Evolutionary conservation across 2,113 vertebrate genomes (phyloP).

Genomic region (Lagopus muta): DNA sequence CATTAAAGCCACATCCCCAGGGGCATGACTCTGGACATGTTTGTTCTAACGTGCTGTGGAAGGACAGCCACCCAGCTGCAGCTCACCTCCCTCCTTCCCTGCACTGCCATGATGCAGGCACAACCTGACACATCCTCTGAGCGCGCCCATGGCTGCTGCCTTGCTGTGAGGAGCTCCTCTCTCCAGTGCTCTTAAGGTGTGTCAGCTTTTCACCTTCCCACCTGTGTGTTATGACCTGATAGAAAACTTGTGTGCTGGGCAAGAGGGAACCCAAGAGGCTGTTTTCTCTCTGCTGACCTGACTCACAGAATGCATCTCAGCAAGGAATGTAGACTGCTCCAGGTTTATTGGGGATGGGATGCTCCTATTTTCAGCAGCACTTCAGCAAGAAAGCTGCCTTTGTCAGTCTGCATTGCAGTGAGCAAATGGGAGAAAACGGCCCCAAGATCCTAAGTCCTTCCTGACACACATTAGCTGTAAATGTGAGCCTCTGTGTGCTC

Average conservation of each 20-base stretch:
- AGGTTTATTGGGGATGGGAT: conserved; percentile 43
- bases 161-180: not conserved
- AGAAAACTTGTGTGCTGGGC: not conserved
- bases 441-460: not conserved
- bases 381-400: conserved; percentile 14
- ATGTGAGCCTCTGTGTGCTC: not conserved
- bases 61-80: not conserved
- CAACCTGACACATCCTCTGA: accelerated
- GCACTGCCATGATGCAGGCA: not conserved
- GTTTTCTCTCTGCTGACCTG: not conserved
- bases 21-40: accelerated
- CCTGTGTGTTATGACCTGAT: not conserved
- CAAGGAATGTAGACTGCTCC: conserved; percentile 1
- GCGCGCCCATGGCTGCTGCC: not conserved
- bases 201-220: not conserved
- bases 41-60: accelerated
- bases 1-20: not conserved
- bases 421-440: not conserved
- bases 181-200: not conserved
- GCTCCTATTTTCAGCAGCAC: conserved; percentile 7
- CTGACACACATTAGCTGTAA: not conserved
- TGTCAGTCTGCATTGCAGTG: not conserved
- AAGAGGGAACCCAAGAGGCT: not conserved
- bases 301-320: conserved; percentile 11
- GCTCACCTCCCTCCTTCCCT: not conserved